A percentile compares a stretch with the other conserved stretches of the same genome.
Conservation (phyloP, 2,888 invertebrate species). For the Drosophila antonietae region DNA sequence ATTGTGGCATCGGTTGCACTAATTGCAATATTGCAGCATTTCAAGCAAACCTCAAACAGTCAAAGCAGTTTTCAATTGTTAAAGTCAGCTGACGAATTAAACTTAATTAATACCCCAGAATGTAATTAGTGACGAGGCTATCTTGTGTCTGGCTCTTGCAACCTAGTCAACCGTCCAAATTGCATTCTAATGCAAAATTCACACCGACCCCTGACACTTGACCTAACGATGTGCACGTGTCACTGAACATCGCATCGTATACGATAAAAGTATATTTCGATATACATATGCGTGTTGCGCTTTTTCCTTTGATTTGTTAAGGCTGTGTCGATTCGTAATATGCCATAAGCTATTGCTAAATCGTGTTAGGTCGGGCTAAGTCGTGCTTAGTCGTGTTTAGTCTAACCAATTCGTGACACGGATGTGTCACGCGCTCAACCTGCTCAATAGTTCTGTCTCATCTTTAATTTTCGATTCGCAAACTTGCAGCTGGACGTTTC, state of each 20-base stretch:
- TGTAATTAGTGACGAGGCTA: conserved; percentile 35
- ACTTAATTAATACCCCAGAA: conserved; percentile 39
- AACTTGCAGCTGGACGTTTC: neutral
- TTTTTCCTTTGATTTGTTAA: no score
- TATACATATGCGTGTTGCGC: no score
- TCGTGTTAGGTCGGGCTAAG: neutral
- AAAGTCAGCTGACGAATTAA: conserved; percentile 13
- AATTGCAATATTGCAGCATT: conserved; percentile 42
- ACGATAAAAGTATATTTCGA: neutral
- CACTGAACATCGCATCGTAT: no score
- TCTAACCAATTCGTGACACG: neutral
- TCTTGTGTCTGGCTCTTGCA: neutral
- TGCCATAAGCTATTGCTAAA: neutral
- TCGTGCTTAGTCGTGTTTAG: neutral
- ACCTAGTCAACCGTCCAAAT: neutral
- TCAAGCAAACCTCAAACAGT: conserved; percentile 10
- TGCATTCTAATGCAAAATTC: neutral
- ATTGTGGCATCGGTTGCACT: conserved; percentile 39
- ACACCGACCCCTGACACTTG: neutral
- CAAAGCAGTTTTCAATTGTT: conserved; percentile 12
- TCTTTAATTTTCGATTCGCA: neutral
- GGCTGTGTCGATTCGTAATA: no score
- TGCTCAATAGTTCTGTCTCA: neutral
- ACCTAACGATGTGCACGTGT: neutral
- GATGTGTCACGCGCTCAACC: neutral